Evolutionary conservation across 2,113 vertebrate genomes (phyloP), one percentile per base, ranked within the genome.

Genomic region (Brienomyrus brachyistius): DNA sequence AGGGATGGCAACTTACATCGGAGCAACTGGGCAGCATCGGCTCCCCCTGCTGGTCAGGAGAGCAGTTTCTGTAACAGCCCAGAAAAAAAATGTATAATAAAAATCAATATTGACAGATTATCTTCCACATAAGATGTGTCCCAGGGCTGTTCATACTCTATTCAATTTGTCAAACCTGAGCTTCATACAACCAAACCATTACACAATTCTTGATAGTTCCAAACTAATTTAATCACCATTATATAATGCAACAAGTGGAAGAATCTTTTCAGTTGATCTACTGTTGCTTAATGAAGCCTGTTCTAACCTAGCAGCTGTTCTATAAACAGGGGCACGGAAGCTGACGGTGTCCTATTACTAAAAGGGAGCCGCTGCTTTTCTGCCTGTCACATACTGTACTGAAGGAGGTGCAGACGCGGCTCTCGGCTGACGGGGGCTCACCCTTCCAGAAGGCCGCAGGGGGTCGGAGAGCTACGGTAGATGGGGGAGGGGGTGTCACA

Each of bases 381-480:
- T 35, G 35, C 43, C 74, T 35, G 62, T 47, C 83, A 85, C 43
- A 23, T 23, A 84, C 19, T 48, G 83, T 23, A 59, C 21, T 59
- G 56, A 59, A 21, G 23, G 48, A 13, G n/a, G 10, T 13, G n/a
- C n/a, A 10, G 40, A 50, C n/a, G 0, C n/a, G 47, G 47, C 50
- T 2, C 13, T 52, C n/a, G 21, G 31, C 27, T 56, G 85, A 85
- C 0, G 80, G 87, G 21, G 90, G 96, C 97, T 87, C 96, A 99
- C 98, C 96, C 97, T 91, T 98, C 97, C 27, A 95, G 94, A 2
- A 98, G 96, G 90, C 94, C 91, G 62, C 97, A 97, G 93, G 97
- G 96, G 47, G 94, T 96, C 4, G 97, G 97, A 87, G 97, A 97
- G 90, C 95, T 97, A 90, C 96, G 97, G 95, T 97, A 98, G 91